A percentile compares a stretch with the other conserved stretches of the same genome.
These are phyloP conservation scores for Catagonus wagneri DNA, from an alignment of 2,113 vertebrate species.

Conservation along the genomic window DNA sequence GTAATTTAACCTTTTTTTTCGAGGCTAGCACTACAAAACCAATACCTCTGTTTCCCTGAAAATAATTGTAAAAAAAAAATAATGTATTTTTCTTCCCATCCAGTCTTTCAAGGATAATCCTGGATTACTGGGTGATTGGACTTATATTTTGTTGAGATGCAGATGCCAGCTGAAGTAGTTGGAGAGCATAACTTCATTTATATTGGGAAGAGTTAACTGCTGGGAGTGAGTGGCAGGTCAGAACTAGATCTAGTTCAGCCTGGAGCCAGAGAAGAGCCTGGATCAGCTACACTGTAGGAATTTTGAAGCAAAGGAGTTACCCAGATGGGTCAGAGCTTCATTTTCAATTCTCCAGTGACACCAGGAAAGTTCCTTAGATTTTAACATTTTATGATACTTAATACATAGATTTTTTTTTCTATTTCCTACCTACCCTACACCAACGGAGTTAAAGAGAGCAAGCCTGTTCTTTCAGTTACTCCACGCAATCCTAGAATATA, in stretches of 20 bases:
- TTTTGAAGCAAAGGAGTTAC: background rate
- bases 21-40: background rate
- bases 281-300: background rate
- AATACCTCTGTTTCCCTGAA: conserved; percentile 21
- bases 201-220: background rate
- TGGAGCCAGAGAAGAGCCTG: background rate
- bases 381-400: conserved; percentile 18
- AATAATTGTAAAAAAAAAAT: background rate
- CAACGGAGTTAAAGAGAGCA: background rate
- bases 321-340: background rate
- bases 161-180: background rate
- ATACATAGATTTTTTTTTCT: background rate
- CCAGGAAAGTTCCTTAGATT: background rate
- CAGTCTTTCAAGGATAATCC: background rate
- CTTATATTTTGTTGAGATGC: background rate
- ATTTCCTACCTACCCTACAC: background rate
- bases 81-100: background rate
- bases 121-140: background rate
- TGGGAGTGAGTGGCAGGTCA: background rate
- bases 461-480: background rate
- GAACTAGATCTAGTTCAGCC: background rate
- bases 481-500: background rate
- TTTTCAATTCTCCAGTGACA: background rate
- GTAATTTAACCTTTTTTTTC: conserved; percentile 25
- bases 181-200: background rate